Evolutionary conservation across 2,797 vertebrate genomes (phyloP).

Genomic region (Podarcis lilfordi): DNA sequence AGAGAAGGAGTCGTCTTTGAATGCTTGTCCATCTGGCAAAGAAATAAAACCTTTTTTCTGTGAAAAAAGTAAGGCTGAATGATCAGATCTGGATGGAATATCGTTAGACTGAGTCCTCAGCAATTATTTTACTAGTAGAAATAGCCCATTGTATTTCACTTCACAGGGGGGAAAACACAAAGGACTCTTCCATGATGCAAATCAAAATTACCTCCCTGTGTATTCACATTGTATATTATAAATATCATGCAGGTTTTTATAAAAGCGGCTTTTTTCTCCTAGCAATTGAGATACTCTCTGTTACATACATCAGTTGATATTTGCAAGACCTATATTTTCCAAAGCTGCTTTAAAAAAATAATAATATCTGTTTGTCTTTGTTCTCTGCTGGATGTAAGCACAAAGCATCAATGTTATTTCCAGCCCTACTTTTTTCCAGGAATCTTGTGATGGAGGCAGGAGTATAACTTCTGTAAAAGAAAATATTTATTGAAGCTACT

Average conservation of each 20-base stretch:
- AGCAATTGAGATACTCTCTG: not conserved
- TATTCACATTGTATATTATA: slow-evolving; percentile 12
- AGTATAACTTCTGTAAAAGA: not conserved
- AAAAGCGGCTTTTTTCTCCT: not conserved
- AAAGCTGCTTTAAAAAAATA: not conserved
- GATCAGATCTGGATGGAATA: not conserved
- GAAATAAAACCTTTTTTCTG: not conserved
- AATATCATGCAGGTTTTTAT: slow-evolving; percentile 9
- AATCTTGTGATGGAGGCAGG: slow-evolving; percentile 25
- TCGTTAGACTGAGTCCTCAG: not conserved
- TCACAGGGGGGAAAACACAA: not conserved
- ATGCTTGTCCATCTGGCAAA: slow-evolving; percentile 20
- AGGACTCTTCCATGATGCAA: slow-evolving; percentile 21
- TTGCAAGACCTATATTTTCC: slow-evolving; percentile 5
- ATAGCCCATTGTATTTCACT: not conserved
- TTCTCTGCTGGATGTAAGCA: not conserved
- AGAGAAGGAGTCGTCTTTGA: slow-evolving; percentile 4
- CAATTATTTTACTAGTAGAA: slow-evolving; percentile 1
- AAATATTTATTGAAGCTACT: slow-evolving; percentile 13
- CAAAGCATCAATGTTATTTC: slow-evolving; percentile 13
- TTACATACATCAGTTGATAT: slow-evolving; percentile 22
- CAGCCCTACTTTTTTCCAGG: not conserved
- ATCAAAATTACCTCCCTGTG: slow-evolving; percentile 1
- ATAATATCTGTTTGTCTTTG: not conserved
- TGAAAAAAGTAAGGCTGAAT: not conserved